Base-by-base conservation (phyloP, 2,113 vertebrate species). In the Ramphastos sulfuratus region DNA sequence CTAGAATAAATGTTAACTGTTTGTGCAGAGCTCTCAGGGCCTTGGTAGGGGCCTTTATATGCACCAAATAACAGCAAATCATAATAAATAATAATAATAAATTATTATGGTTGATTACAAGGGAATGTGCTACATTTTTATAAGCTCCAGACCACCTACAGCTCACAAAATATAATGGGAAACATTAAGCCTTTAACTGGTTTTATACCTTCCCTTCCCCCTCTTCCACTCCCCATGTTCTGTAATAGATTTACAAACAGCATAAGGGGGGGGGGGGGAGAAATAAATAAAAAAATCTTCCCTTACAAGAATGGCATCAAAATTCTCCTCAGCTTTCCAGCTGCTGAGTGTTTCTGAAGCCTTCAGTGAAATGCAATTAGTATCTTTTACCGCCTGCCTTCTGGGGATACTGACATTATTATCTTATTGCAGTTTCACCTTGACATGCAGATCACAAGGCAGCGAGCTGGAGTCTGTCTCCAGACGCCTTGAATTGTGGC, bases 91-190 rank as follows among this genome's bases (percentile, higher is more conserved):
- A 95, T 93, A 95, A 93, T 94, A 95, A 95, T 96, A 96, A 96
- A 96, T 97, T 95, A 96, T 95, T 96, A 96, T 94, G 93, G 91
- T 94, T 96, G 94, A 97, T 96, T 96, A 97, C 85, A 89, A 94
- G 94, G 94, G 91, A 94, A 95, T 86, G 91, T 74, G 93, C 90
- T 95, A 95, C 93, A 96, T 96, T 95, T 96, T 93, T 96, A 96
- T 96, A 97, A 96, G 95, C 95, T 96, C 86, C 80, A 91, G 95
- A 97, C 96, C 96, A 97, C 96, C 96, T 97, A 96, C 93, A 97
- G 96, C 96, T 97, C 95, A 82, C 96, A 96, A 96, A 97, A 97
- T 96, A 96, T 97, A 96, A 97, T 96, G 96, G 96, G 95, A 94
- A 96, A 96, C 96, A 95, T 97, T 97, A 97, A 97, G 93, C 89